These are phyloP conservation scores for Coracopsis vasa DNA, from an alignment of 2,113 vertebrate genomes.

Conservation along the genomic window DNA sequence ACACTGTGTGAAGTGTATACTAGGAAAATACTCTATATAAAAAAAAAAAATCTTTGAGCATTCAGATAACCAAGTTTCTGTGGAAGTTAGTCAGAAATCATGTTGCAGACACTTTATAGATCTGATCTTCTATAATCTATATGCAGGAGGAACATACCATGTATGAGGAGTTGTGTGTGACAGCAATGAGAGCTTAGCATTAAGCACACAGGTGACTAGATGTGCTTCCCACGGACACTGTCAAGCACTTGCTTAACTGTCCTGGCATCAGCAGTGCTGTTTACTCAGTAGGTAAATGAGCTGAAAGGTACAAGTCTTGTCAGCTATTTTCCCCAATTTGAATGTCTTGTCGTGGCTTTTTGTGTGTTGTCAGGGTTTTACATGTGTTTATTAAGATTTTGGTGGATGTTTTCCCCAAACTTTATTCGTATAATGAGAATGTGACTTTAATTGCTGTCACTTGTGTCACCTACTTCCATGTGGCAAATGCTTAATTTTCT, in stretches of 20 bases:
- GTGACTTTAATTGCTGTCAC: neutral
- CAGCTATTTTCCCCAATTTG: neutral
- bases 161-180: neutral
- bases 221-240: neutral
- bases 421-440: neutral
- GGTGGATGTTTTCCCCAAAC: neutral
- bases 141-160: neutral
- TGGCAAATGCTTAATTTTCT: neutral
- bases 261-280: neutral
- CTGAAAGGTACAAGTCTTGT: neutral
- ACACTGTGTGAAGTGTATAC: neutral
- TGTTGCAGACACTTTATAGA: neutral
- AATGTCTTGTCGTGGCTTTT: neutral
- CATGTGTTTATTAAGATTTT: neutral
- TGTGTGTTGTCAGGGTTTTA: neutral
- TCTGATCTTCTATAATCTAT: neutral
- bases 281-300: neutral
- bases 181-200: neutral
- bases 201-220: neutral
- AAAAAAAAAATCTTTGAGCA: neutral
- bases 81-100: neutral
- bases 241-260: conserved; percentile 34
- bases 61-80: neutral
- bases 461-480: neutral
- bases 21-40: neutral